Evolutionary conservation across 2,113 vertebrate species (phyloP).

Genomic region (Lophius piscatorius): DNA sequence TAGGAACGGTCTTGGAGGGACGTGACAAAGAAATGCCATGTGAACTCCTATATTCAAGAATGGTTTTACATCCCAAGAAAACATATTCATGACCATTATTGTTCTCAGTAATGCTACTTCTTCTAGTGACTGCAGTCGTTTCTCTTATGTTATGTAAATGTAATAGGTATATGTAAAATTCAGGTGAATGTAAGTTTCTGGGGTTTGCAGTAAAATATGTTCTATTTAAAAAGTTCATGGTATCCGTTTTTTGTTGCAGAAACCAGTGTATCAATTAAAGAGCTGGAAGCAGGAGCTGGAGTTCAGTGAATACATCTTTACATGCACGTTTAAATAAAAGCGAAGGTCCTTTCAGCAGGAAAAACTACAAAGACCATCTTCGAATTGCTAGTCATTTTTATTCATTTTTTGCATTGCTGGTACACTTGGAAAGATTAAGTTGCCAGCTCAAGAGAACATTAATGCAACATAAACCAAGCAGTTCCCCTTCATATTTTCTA

Average conservation of each 20-base stretch:
- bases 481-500: constrained; percentile 69
- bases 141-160: too few relatives aligned
- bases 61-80: neutral
- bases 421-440: constrained; percentile 83
- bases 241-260: neutral
- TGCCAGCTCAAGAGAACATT: constrained; percentile 82
- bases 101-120: neutral
- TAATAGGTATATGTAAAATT: too few relatives aligned
- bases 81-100: too few relatives aligned
- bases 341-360: neutral
- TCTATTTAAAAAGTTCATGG: neutral
- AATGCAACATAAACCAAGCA: constrained; percentile 83
- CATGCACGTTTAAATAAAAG: too few relatives aligned
- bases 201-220: constrained; percentile 18
- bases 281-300: neutral
- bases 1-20: constrained; percentile 12
- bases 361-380: neutral
- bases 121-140: too few relatives aligned
- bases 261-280: too few relatives aligned
- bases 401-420: constrained; percentile 84
- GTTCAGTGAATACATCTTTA: too few relatives aligned
- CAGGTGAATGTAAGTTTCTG: too few relatives aligned
- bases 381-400: constrained; percentile 76
- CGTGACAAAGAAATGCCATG: neutral
- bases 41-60: neutral